Base-by-base conservation (phyloP, 2,113 vertebrate species). In the Cyprichromis sp. region DNA sequence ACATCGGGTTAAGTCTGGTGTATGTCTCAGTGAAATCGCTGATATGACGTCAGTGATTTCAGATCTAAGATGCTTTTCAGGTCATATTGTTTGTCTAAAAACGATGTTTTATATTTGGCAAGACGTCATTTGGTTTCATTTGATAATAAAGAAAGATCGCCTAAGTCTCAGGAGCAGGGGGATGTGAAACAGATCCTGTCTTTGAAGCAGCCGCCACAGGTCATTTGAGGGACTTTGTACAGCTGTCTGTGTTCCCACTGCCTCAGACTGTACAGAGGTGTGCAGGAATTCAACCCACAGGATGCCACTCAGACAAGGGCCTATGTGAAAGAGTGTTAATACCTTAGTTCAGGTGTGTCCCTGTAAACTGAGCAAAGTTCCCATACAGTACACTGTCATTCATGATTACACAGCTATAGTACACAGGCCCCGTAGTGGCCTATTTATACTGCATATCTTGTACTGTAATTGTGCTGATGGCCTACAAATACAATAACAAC, bases 201-300 rank as follows among this genome's bases (percentile, higher is more conserved):
- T 94, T 93, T 90, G 68, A 92, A 91, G 94, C 57, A 61, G 38
- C 61, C 13, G 68, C 82, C 36, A 31, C 54, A 76, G 81, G 80
- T 84, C 73, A 34, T 91, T 85, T 87, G 73, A 63, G 86, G 59
- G 87, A 89, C 85, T 91, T 88, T 94, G 94, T 87, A 85, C 93
- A 93, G 93, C 90, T 92, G 94, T 90, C 87, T 71, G 86, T 76
- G 66, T 91, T 94, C 90, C 88, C 91, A 93, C 89, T 81, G 76
- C 14, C 83, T 53, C 84, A 89, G 82, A 84, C 90, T 86, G 85
- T 50, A 87, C 87, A 85, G 88, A 93, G 89, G 87, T 84, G 88
- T 83, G 26, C 2, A 82, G 90, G 90, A 93, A 93, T 92, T 84
- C 87, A 89, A 38, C 86, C 90, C 86, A 61, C 45, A 89, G 34